Evolutionary conservation across 2,888 invertebrate species (phyloP).

Genomic region (Lycophotia porphyrea): DNA sequence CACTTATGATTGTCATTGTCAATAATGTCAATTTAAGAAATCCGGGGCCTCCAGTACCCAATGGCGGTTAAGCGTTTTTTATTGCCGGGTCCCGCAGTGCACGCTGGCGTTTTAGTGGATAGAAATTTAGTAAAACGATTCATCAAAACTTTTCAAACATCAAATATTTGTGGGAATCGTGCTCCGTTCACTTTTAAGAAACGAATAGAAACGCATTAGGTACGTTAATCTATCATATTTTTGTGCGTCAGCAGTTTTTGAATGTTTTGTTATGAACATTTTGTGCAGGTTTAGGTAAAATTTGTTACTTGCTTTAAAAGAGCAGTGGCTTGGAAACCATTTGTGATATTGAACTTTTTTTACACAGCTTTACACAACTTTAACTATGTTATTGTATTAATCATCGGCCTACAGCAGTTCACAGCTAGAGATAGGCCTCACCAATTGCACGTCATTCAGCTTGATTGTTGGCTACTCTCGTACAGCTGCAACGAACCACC

Average conservation of each 20-base stretch:
- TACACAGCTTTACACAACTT: not conserved
- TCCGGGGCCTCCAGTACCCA: too few relatives aligned
- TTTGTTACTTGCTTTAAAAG: not conserved
- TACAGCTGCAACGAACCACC: not conserved
- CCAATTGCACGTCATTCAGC: not conserved
- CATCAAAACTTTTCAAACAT: constrained; percentile 66
- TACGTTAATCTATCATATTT: constrained; percentile 53
- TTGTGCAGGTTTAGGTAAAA: constrained; percentile 5
- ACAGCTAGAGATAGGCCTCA: not conserved
- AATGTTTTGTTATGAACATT: constrained; percentile 20
- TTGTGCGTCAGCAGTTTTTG: constrained; percentile 43
- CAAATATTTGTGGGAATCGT: constrained; percentile 53
- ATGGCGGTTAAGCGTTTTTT: too few relatives aligned
- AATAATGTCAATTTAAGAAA: too few relatives aligned
- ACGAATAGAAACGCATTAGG: constrained; percentile 39
- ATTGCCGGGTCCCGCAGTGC: too few relatives aligned
- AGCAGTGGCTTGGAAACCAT: not conserved
- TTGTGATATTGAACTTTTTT: not conserved
- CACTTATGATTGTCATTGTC: too few relatives aligned
- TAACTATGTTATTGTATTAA: not conserved
- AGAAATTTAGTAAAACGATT: constrained; percentile 56
- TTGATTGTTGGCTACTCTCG: not conserved
- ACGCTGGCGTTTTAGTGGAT: too few relatives aligned
- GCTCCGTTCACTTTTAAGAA: constrained; percentile 37
- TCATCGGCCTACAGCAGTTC: not conserved